Conservation (phyloP, 1,140 invertebrate species). For the Heliothis subflexa region DNA sequence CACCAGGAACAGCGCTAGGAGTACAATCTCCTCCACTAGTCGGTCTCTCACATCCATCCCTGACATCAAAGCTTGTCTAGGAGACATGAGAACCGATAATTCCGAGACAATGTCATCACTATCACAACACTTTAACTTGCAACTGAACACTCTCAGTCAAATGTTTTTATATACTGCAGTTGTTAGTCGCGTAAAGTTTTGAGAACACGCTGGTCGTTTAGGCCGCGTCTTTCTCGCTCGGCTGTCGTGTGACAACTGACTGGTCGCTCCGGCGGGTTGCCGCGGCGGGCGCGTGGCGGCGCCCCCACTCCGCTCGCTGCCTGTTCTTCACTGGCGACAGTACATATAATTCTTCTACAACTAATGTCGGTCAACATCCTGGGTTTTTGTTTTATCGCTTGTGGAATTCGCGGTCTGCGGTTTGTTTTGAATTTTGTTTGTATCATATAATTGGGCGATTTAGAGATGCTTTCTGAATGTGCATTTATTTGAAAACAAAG, state of each 20-base stretch:
- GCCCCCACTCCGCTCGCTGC: constrained; percentile 52
- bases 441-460: background rate
- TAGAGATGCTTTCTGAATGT: background rate
- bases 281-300: constrained; percentile 58
- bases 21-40: constrained; percentile 78
- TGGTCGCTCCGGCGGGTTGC: constrained; percentile 38
- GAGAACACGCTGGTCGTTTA: constrained; percentile 77
- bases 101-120: constrained; percentile 83
- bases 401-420: constrained; percentile 36
- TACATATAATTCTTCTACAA: constrained; percentile 49
- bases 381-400: constrained; percentile 43
- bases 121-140: constrained; percentile 72
- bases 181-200: constrained; percentile 80
- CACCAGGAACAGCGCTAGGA: constrained; percentile 79
- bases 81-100: constrained; percentile 71
- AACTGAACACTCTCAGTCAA: constrained; percentile 79
- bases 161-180: constrained; percentile 67
- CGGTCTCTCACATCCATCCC: constrained; percentile 80
- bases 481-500: background rate
- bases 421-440: constrained; percentile 33
- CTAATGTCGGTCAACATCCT: constrained; percentile 47
- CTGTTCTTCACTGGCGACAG: constrained; percentile 42
- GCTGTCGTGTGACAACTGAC: constrained; percentile 81
- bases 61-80: constrained; percentile 81
- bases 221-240: constrained; percentile 80